A percentile compares a stretch with the other conserved stretches of the same genome.
phyloP scores from a whole-genome alignment of 2,113 vertebrate genomes.

The Cyanocitta stelleri region DNA sequence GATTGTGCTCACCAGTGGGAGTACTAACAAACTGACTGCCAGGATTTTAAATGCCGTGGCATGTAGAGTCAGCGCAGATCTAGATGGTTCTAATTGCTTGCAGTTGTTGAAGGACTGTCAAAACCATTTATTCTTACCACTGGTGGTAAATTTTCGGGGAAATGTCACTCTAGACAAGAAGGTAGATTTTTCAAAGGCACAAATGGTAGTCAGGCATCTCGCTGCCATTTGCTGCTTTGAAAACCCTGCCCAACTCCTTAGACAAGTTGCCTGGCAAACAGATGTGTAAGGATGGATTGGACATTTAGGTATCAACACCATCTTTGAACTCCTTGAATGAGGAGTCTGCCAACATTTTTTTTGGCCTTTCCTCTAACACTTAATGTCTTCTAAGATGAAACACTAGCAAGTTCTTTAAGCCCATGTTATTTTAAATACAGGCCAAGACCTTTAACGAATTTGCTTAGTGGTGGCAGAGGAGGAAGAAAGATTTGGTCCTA shows the following conservation, averaged over 20 bases:
- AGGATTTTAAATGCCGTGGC: background rate
- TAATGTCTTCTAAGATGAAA: constrained; percentile 69
- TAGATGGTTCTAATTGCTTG: constrained; percentile 49
- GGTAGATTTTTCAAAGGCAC: constrained; percentile 40
- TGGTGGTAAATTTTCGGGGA: background rate
- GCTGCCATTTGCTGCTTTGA: constrained; percentile 15
- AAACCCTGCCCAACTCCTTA: background rate
- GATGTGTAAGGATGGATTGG: constrained; percentile 25
- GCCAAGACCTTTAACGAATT: constrained; percentile 72
- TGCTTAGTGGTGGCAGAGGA: constrained; percentile 70
- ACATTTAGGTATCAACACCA: constrained; percentile 51
- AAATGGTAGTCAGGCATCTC: constrained; percentile 23
- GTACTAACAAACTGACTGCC: constrained; percentile 13
- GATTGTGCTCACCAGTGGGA: constrained; percentile 19
- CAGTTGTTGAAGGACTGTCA: constrained; percentile 32
- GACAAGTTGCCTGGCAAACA: constrained; percentile 36
- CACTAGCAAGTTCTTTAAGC: constrained; percentile 67
- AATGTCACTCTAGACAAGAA: background rate
- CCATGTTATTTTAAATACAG: constrained; percentile 74
- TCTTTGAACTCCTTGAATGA: constrained; percentile 67
- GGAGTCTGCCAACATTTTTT: constrained; percentile 63
- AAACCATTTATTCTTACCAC: constrained; percentile 20
- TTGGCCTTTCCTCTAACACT: constrained; percentile 38
- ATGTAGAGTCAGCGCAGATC: background rate
- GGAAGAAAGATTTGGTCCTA: constrained; percentile 72